Evolutionary conservation across 2,888 invertebrate genomes (phyloP), one percentile per base, ranked within the genome.

Genomic region (Diaphora mendica): DNA sequence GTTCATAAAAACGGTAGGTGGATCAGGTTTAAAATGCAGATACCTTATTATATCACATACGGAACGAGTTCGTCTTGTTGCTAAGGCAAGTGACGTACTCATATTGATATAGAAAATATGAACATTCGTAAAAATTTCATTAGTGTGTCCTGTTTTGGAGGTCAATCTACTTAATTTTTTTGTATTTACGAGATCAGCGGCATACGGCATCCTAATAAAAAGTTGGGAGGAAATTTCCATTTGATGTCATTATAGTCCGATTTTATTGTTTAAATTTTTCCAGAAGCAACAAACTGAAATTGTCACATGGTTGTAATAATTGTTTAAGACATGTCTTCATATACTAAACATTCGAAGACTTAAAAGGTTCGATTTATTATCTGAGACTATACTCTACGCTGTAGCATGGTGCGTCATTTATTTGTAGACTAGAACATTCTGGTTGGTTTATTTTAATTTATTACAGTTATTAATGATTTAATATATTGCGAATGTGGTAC

Each of bases 31-130:
- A 48, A 30, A 23, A 64, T 70, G 64, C 44, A 64, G 62, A 64
- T 64, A 69, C 26, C 15, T 70, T 64, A 64, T 33, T 64, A 64
- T 70, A 44, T 70, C 62, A 70, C 64, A 20, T 62, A 66, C 48
- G 66, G 39, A 73, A 69, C 73, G 68, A 64, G 77, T 74, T 76
- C 62, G 30, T 70, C 48, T 65, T 71, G 67, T 68, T 65, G 55
- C 64, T 70, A 64, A 33, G 70, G 44, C 23, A 51, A 17, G n/a
- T 30, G 30, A 70, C 48, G 67, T 67, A 26, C n/a, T 5, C 3
- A 55, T 69, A 55, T 20, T 15, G 17, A 62, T 30, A 42, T 30
- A 30, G 11, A 59, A 59, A 70, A 70, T 42, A 26, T 44, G 26
- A 59, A 30, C 9, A 30, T 8, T 33, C 15, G 35, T 55, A 68